Conservation (phyloP, 2,888 invertebrate genomes). For the Drosophila kanekoi region DNA sequence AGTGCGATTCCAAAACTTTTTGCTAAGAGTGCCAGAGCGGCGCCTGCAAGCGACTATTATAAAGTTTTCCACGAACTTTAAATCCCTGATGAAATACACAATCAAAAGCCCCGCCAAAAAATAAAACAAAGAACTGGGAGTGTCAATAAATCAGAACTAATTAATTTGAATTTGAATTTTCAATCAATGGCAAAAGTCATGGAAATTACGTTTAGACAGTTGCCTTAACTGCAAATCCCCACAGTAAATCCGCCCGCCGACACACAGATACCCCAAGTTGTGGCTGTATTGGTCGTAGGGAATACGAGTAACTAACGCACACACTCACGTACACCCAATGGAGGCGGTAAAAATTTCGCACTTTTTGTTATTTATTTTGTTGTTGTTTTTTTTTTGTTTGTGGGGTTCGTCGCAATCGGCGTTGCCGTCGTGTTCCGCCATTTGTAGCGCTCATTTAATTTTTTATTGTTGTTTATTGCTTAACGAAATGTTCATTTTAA, state of each 20-base stretch:
- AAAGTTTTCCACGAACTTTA: neutral
- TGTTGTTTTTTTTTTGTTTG: slow-evolving; percentile 2
- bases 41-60: too few species aligned
- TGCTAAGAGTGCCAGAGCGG: neutral
- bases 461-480: slow-evolving; percentile 79
- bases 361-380: slow-evolving; percentile 35
- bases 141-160: slow-evolving; percentile 27
- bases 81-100: neutral
- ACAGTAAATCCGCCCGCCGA: slow-evolving; percentile 32
- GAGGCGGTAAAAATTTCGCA: slow-evolving; percentile 71
- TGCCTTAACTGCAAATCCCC: slow-evolving; percentile 37
- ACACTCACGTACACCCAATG: slow-evolving; percentile 10
- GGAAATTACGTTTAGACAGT: slow-evolving; percentile 40
- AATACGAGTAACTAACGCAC: slow-evolving; percentile 29
- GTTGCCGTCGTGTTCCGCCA: slow-evolving; percentile 71
- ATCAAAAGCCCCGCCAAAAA: slow-evolving; percentile 27
- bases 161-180: slow-evolving; percentile 39
- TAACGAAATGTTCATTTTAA: slow-evolving; percentile 79
- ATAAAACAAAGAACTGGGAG: neutral
- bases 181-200: slow-evolving; percentile 42
- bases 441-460: slow-evolving; percentile 77
- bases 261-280: slow-evolving; percentile 1
- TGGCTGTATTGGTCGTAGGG: slow-evolving; percentile 17
- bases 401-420: slow-evolving; percentile 39
- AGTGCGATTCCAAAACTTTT: neutral